These are phyloP conservation scores for Centroberyx gerrardi DNA, from an alignment of 2,797 vertebrate species.

Conservation along the genomic window DNA sequence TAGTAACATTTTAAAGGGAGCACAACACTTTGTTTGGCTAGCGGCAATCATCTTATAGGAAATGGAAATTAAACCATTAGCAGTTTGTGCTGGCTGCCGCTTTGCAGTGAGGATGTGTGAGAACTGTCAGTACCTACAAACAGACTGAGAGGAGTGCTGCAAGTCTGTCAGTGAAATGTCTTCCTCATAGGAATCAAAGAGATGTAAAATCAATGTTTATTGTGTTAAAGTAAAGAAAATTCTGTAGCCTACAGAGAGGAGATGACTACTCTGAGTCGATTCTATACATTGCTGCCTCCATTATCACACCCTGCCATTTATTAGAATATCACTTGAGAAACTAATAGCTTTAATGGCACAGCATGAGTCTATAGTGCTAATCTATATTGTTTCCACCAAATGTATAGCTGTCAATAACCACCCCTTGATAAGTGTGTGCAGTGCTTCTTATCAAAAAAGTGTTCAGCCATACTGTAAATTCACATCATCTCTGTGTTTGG, in stretches of 20 bases:
- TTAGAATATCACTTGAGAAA: constrained; percentile 46
- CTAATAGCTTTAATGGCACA: constrained; percentile 41
- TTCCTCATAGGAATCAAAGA: constrained; percentile 71
- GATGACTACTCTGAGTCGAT: constrained; percentile 57
- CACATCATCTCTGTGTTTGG: constrained; percentile 20
- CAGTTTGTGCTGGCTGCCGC: constrained; percentile 43
- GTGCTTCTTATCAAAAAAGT: constrained; percentile 15
- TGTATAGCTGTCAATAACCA: constrained; percentile 30
- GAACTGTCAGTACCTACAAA: constrained; percentile 59
- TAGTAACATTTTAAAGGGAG: constrained; percentile 29
- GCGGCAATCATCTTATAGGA: constrained; percentile 30
- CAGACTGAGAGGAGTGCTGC: constrained; percentile 52
- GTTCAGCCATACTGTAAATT: constrained; percentile 9
- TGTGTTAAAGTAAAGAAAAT: constrained; percentile 68
- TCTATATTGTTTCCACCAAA: constrained; percentile 33
- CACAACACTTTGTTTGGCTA: constrained; percentile 28
- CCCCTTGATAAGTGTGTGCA: constrained; percentile 28
- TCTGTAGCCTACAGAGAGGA: constrained; percentile 68
- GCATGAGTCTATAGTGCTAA: constrained; percentile 4
- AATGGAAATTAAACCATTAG: constrained; percentile 57
- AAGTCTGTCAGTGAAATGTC: constrained; percentile 66
- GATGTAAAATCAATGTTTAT: constrained; percentile 81
- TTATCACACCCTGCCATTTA: constrained; percentile 52
- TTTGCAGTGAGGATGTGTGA: constrained; percentile 41
- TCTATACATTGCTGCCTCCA: constrained; percentile 26